These are phyloP conservation scores for Bombyx huttoni DNA, from an alignment of 2,888 invertebrate species.

Conservation along the genomic window DNA sequence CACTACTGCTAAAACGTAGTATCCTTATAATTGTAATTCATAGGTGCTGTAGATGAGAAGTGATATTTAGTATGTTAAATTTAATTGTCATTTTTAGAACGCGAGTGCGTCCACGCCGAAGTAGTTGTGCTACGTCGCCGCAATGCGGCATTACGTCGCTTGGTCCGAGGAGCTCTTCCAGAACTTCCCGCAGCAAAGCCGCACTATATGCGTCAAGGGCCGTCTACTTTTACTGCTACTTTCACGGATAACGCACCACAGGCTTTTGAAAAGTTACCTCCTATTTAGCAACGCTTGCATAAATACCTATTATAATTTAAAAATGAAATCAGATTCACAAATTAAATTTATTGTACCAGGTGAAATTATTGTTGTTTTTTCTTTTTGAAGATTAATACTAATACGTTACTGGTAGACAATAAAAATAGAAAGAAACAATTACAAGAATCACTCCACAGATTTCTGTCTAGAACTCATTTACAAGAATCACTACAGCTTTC, in stretches of 20 bases:
- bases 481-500: no score
- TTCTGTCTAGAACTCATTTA: no score
- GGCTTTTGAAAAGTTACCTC: constrained; percentile 32
- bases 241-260: constrained; percentile 23
- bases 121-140: constrained; percentile 75
- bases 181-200: constrained; percentile 26
- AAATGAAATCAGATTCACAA: neutral
- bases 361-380: no score
- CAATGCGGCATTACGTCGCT: constrained; percentile 77
- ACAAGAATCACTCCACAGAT: no score
- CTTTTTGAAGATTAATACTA: no score
- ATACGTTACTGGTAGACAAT: no score
- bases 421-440: no score
- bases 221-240: constrained; percentile 29
- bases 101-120: constrained; percentile 77
- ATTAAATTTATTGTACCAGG: no score
- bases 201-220: constrained; percentile 20
- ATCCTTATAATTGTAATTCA: no score
- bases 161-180: constrained; percentile 75
- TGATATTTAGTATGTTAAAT: neutral
- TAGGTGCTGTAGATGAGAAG: neutral
- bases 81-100: constrained; percentile 46
- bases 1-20: no score
- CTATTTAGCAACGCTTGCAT: constrained; percentile 22
- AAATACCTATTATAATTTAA: neutral